Base-by-base conservation (phyloP, 2,888 invertebrate species). In the Lochmaea capreae region DNA sequence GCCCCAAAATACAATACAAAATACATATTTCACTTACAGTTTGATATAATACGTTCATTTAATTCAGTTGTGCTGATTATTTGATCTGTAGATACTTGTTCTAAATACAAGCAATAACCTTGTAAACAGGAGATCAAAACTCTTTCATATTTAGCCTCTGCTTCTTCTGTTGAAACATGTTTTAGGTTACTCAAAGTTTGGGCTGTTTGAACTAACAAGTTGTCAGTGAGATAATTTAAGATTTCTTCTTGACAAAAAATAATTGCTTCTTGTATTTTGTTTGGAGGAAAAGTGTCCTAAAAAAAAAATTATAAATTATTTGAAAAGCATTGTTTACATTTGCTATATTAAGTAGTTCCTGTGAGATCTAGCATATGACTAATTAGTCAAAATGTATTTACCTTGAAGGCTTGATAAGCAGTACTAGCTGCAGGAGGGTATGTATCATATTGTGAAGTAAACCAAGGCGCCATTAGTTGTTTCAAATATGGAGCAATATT, bases 231-330 rank as follows among this genome's bases (percentile, higher is more conserved):
- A 79, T 93, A 93, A 39, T 90, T 88, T 42, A 95, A 82, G 72
- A 97, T 93, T 87, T 97, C 97, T 58, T 89, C 89, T 84, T 95
- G 94, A 85, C 96, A 97, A 88, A 94, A 95, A 6, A 92, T 86
- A 66, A 97, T 90, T 11, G 94, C 97, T 83, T 95, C 95, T 2
- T 91, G 89, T 66, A 94, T 88, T 87, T 97, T 97, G 65, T 89
- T 90, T 9, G 91, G 89, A 0, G 96, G 93, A 86, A 98, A 98
- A 0, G 95, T 94, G 74, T 89, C 90, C 92, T 93, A 86, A 69
- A 83, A 79, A 71, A 22, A 22, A 76, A 67, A 63, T 49, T n/a
- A 10, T 49, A 61, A 33, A 14, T 14, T 12, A 4, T 22, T 16
- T n/a, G 16, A 16, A 2, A 16, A 58, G 9, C 42, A 16, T 26